These are phyloP conservation scores for Kuschelorhynchus macadamiae DNA, from an alignment of 2,888 invertebrate genomes.

Conservation along the genomic window DNA sequence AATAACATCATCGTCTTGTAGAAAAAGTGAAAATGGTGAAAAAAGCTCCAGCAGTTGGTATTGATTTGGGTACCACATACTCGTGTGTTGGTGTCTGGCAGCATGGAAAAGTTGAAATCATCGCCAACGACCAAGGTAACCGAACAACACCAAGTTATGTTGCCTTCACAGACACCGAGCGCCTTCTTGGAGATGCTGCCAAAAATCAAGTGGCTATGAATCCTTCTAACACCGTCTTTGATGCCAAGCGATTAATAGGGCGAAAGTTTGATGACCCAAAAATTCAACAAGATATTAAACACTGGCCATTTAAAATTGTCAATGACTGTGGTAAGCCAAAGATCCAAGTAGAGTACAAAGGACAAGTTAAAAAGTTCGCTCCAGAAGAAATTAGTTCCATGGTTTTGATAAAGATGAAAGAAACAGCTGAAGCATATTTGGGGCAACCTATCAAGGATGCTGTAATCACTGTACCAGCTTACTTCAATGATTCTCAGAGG, in stretches of 20 bases:
- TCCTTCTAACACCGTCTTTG: conserved; percentile 80
- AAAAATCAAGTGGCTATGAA: conserved; percentile 83
- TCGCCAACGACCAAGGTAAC: conserved; percentile 89
- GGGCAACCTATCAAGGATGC: conserved; percentile 77
- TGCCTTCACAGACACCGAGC: conserved; percentile 79
- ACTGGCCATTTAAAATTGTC: conserved; percentile 87
- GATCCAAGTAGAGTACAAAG: no score
- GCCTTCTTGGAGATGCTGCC: conserved; percentile 79
- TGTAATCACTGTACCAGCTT: conserved; percentile 58
- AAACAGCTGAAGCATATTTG: conserved; percentile 60
- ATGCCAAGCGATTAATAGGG: conserved; percentile 84
- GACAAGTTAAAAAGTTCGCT: no score
- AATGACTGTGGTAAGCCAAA: no score
- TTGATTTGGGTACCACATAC: conserved; percentile 88
- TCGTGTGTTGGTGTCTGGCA: conserved; percentile 88
- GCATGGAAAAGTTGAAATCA: conserved; percentile 86
- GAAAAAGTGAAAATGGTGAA: conserved; percentile 59
- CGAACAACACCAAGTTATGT: conserved; percentile 86
- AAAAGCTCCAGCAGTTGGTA: conserved; percentile 77
- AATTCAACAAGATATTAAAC: conserved; percentile 85
- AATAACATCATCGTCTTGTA: no score
- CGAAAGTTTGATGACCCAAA: conserved; percentile 83
- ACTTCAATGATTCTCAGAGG: conserved; percentile 77
- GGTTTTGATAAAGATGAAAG: conserved; percentile 70
- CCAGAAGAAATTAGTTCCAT: conserved; percentile 82